Conservation (phyloP, 1,140 invertebrate genomes). For the Neodiprion virginianus region DNA sequence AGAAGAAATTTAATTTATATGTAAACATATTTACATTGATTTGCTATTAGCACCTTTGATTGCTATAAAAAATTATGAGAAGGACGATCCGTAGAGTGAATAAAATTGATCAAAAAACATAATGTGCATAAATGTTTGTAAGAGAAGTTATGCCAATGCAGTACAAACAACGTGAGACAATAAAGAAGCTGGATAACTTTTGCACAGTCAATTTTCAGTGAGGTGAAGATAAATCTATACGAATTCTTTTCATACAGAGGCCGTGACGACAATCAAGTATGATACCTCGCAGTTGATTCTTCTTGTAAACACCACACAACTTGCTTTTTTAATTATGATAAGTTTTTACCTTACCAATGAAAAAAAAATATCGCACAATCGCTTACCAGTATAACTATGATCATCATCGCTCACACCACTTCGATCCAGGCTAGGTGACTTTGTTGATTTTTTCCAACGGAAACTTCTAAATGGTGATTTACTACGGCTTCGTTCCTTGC, state of each 20-base stretch:
- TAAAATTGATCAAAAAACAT: neutral
- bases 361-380: neutral
- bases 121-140: neutral
- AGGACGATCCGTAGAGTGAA: neutral
- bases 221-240: too few relatives aligned
- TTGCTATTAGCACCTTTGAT: too few relatives aligned
- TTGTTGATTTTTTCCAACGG: constrained; percentile 79
- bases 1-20: too few relatives aligned
- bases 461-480: constrained; percentile 92
- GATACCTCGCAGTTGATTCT: too few relatives aligned
- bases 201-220: too few relatives aligned
- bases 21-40: too few relatives aligned
- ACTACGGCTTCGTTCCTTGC: constrained; percentile 82
- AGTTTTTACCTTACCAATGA: too few relatives aligned
- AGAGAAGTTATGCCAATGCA: neutral
- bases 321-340: too few relatives aligned
- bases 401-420: constrained; percentile 82
- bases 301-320: too few relatives aligned
- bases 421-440: constrained; percentile 62
- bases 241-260: too few relatives aligned
- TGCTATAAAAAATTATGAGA: neutral
- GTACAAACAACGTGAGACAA: constrained; percentile 6
- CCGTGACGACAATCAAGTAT: too few relatives aligned
- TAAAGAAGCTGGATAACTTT: too few relatives aligned
- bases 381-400: constrained; percentile 68